Percentiles rank a stretch among this genome's conserved stretches.
phyloP scores from a whole-genome alignment of 2,888 invertebrate species.

The Pinctada fucata region DNA sequence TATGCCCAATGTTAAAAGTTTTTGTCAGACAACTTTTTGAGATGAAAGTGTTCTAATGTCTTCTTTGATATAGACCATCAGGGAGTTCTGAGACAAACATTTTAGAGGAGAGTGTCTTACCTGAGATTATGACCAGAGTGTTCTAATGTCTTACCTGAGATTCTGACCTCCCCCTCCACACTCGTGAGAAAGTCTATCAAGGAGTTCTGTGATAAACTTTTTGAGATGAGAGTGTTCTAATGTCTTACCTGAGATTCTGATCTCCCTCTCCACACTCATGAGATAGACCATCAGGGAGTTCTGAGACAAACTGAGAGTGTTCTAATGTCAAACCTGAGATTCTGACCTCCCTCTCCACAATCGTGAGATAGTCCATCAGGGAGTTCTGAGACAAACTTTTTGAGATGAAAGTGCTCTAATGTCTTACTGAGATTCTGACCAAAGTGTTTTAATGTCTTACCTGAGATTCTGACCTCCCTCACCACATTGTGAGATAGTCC shows the following conservation, averaged over 20 bases:
- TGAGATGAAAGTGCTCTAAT: slow-evolving; percentile 92
- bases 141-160: slow-evolving; percentile 77
- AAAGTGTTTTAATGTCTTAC: too few species aligned
- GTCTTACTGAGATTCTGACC: slow-evolving; percentile 93
- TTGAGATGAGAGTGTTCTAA: slow-evolving; percentile 93
- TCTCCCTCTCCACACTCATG: slow-evolving; percentile 94
- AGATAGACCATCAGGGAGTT: slow-evolving; percentile 85
- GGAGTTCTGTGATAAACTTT: slow-evolving; percentile 86
- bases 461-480: too few species aligned
- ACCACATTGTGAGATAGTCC: too few species aligned
- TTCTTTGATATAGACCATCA: too few species aligned
- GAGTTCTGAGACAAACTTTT: slow-evolving; percentile 87
- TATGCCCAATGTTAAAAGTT: too few species aligned
- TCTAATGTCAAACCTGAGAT: slow-evolving; percentile 80
- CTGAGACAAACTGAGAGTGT: slow-evolving; percentile 88
- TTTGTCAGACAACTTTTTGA: too few species aligned
- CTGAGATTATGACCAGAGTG: too few species aligned
- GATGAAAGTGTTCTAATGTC: too few species aligned
- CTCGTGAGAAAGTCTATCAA: slow-evolving; percentile 88
- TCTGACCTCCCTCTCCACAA: slow-evolving; percentile 93
- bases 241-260: slow-evolving; percentile 84
- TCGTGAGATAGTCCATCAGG: slow-evolving; percentile 88
- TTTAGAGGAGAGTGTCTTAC: too few species aligned
- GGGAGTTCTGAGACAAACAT: too few species aligned
- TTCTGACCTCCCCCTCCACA: slow-evolving; percentile 95